phyloP scores from a whole-genome alignment of 53 echinoderm and acorn worm species.

The Holothuria leucospilota region DNA sequence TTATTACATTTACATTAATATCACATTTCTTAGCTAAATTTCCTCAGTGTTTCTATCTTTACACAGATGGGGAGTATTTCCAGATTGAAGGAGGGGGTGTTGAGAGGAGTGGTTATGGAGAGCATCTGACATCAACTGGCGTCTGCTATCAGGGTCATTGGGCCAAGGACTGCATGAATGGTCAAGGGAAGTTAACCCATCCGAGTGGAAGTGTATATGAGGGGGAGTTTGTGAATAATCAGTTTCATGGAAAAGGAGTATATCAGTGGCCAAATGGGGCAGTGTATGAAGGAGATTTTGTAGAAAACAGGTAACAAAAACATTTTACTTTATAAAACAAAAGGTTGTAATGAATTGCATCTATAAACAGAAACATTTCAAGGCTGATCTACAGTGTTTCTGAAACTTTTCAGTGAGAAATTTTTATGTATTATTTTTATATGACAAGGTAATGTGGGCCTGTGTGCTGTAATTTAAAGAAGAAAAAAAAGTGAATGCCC shows the following conservation, averaged over 20 bases:
- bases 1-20: too few species aligned
- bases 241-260: conserved; percentile 84
- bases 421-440: too few species aligned
- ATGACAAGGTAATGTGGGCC: too few species aligned
- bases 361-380: too few species aligned
- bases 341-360: not conserved
- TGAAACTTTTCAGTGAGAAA: too few species aligned
- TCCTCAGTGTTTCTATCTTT: not conserved
- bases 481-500: too few species aligned
- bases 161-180: conserved; percentile 90
- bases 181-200: conserved; percentile 76
- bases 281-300: conserved; percentile 77
- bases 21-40: too few species aligned
- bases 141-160: conserved; percentile 85
- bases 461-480: too few species aligned
- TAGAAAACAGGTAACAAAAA: conserved; percentile 79
- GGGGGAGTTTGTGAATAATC: conserved; percentile 90
- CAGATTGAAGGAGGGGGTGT: conserved; percentile 75
- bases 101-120: conserved; percentile 82
- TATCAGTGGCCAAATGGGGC: conserved; percentile 90
- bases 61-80: conserved; percentile 82
- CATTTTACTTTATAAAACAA: not conserved
- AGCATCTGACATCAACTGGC: conserved; percentile 78
- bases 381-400: too few species aligned
- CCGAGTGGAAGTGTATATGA: conserved; percentile 85